Base-by-base conservation (phyloP, 2,113 vertebrate species). In the zebrafish (Danio rerio) region DNA sequence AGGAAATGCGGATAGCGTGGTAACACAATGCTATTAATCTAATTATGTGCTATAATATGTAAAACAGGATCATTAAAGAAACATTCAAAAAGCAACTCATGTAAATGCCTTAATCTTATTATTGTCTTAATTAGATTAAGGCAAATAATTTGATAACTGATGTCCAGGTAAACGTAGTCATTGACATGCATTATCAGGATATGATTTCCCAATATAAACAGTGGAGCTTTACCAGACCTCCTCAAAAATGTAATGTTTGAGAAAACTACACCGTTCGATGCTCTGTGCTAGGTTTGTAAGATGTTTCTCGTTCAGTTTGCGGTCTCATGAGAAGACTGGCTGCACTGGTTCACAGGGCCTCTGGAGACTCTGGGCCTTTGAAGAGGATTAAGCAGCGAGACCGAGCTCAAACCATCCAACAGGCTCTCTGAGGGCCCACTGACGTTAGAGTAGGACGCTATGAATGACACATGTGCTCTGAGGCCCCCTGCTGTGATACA, bases 341-440 rank as follows among this genome's bases (percentile, higher is more conserved):
- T 13, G 20, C 10, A 16, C 20, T 52, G 31, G 43, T 81, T 40
- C 9, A 10, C 45, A 31, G 56, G 13, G 18, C 55, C 76, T 53
- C 78, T 47, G 53, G 20, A 50, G 79, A 81, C 9, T 49, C 55
- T 5, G 4, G 7, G 20, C 12, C 45, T 81, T 81, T 81, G 56
- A 61, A 81, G 56, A 58, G 59, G 56, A 43, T 62, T 71, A 55
- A 52, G 49, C 12, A n/a, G 49, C 4, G 65, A 59, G 65, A 49
- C 42, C 42, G 11, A 31, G 65, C 52, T 45, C 52, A 58, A 80
- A 70, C 63, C 53, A 31, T 21, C 66, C 53, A 7, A n/a, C 78
- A 49, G 45, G 3, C 43, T 11, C 55, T 72, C 55, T 71, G 43
- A 59, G 42, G 42, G 55, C 61, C 31, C 68, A 0, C 43, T 62